A percentile compares a stretch with the other conserved stretches of the same genome.
Evolutionary conservation across 1,140 invertebrate genomes (phyloP).

Genomic region (Periplaneta americana): DNA sequence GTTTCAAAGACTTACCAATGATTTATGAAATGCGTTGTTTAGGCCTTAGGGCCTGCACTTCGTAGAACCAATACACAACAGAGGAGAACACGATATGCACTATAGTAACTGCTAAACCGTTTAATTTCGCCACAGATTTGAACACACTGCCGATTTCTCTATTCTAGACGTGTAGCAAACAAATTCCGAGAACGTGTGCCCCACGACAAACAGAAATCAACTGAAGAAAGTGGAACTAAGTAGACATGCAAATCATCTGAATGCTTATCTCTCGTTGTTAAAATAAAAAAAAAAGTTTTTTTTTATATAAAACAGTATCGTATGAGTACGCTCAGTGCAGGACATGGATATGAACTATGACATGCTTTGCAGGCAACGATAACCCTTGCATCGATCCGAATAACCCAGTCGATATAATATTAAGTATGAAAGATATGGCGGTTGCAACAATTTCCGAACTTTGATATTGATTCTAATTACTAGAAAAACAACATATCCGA

Average conservation of each 20-base stretch:
- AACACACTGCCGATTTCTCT: too few relatives aligned
- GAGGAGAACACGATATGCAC: too few relatives aligned
- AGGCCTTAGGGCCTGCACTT: too few relatives aligned
- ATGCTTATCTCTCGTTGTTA: background rate
- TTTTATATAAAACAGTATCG: too few relatives aligned
- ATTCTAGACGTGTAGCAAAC: background rate
- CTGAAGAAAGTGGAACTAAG: background rate
- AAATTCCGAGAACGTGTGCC: background rate
- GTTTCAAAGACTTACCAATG: too few relatives aligned
- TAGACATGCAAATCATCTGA: background rate
- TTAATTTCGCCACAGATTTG: too few relatives aligned
- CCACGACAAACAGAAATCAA: background rate
- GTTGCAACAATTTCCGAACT: background rate
- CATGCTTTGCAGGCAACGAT: too few relatives aligned
- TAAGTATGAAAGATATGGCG: too few relatives aligned
- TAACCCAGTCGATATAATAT: background rate
- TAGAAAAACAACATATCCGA: background rate
- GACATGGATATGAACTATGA: background rate
- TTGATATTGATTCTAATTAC: background rate
- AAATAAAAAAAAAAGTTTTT: background rate
- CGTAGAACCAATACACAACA: too few relatives aligned
- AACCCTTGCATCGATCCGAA: background rate
- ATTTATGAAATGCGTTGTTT: too few relatives aligned
- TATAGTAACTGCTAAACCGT: too few relatives aligned
- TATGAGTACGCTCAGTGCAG: background rate